Percentiles rank a stretch among this genome's conserved stretches.
Evolutionary conservation across 2,113 vertebrate species (phyloP).

Genomic region (Tamias sibiricus): DNA sequence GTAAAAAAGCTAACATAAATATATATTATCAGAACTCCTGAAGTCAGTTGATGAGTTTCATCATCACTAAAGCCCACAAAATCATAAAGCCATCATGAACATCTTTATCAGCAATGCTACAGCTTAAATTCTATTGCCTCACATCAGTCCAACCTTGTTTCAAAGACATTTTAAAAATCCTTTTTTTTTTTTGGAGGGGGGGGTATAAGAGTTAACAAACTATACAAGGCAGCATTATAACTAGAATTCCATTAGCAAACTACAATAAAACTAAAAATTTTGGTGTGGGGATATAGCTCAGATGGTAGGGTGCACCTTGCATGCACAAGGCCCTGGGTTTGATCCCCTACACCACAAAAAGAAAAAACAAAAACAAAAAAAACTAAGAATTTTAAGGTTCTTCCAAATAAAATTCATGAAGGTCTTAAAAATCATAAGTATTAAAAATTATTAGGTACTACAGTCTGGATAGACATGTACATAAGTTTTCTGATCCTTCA

Average conservation of each 20-base stretch:
- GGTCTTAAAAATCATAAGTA: conserved; percentile 40
- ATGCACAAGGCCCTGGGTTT: too few species aligned
- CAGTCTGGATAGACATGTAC: not conserved
- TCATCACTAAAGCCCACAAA: conserved; percentile 29
- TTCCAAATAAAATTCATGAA: conserved; percentile 15
- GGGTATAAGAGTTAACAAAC: not conserved
- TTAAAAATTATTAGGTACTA: not conserved
- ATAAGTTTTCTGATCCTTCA: not conserved
- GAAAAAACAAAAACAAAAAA: too few species aligned
- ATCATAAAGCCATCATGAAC: not conserved
- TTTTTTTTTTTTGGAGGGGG: not conserved
- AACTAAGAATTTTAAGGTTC: conserved; percentile 39
- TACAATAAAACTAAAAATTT: conserved; percentile 28
- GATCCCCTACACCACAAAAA: too few species aligned
- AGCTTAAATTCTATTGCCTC: not conserved
- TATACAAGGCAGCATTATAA: conserved; percentile 32
- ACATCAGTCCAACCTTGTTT: not conserved
- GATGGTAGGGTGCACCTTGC: too few species aligned
- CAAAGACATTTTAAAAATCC: conserved; percentile 22
- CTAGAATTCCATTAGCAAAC: conserved; percentile 17
- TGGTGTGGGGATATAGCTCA: too few species aligned
- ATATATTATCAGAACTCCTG: conserved; percentile 64
- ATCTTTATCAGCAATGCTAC: not conserved
- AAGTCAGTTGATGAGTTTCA: conserved; percentile 28
- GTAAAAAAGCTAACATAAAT: conserved; percentile 94